phyloP scores from a whole-genome alignment of 2,888 invertebrate species.

The Thereva nobilitata region DNA sequence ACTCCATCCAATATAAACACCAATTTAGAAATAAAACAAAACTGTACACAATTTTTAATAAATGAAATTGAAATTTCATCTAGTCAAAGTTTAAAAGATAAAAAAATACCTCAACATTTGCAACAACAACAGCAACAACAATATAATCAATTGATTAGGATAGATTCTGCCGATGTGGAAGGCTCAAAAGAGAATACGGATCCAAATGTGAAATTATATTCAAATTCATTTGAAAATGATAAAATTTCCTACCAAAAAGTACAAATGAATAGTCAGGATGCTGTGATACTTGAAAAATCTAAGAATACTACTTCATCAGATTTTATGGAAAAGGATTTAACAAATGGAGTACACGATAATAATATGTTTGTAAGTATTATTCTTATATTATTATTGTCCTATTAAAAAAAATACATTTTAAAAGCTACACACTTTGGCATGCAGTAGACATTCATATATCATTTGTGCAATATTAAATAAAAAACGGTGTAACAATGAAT shows the following conservation, averaged over 20 bases:
- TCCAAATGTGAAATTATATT: conserved; percentile 37
- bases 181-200: conserved; percentile 40
- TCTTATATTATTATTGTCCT: conserved; percentile 7
- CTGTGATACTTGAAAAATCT: conserved; percentile 40
- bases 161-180: conserved; percentile 25
- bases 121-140: conserved; percentile 6
- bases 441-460: not conserved
- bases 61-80: conserved; percentile 42
- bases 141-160: not conserved
- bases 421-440: not conserved
- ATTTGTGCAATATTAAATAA: too few relatives aligned
- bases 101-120: conserved; percentile 24
- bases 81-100: conserved; percentile 37
- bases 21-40: conserved; percentile 32
- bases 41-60: conserved; percentile 39
- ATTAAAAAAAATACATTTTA: not conserved
- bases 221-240: conserved; percentile 17
- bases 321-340: conserved; percentile 33
- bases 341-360: conserved; percentile 28
- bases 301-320: conserved; percentile 32
- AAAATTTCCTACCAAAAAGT: conserved; percentile 41
- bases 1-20: conserved; percentile 27
- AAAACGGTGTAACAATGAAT: too few relatives aligned
- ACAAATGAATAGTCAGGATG: conserved; percentile 39
- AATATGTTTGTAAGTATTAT: conserved; percentile 40